Base-by-base conservation (phyloP, 1,140 invertebrate genomes). In the Trigoniulus corallinus region DNA sequence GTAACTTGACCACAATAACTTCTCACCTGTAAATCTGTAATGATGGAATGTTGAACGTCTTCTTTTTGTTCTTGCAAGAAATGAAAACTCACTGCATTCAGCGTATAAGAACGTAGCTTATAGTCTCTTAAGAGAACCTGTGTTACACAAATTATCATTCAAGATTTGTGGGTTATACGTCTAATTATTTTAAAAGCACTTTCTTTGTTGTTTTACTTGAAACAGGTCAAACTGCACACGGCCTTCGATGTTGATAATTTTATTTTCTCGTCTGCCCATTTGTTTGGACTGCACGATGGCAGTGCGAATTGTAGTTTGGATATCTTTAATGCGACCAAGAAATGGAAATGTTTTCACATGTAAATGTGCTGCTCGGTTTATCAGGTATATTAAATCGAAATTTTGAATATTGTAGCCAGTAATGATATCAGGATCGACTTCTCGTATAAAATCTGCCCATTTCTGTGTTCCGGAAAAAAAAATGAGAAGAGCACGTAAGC, bases 391-490 rank as follows among this genome's bases (percentile, higher is more conserved):
- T 60, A 98, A 80, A 71, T 99, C 96, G 72, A 99, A 99, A 69
- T 99, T 98, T 64, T 92, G 94, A 50, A 99, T 98, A 62, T 99
- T 99, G 66, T 99, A 99, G 1, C 96, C 96, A 7, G 96, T 99
- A 40, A 99, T 80, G 51, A 99, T 85, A 62, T 99, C 96, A 1
- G 96, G 92, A 76, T 99, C 96, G 23, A 88, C 74, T 67, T 88
- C 80, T 53, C 93, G 74, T n/a, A 99, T 77, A 71, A 98, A 99
- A 48, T 86, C 79, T 4, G 92, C 78, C 95, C 95, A 99, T 77
- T 76, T 85, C 84, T 79, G n/a, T n/a, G n/a, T n/a, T n/a, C n/a
- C n/a, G n/a, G n/a, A n/a, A n/a, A n/a, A n/a, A n/a, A n/a, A n/a
- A n/a, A n/a, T n/a, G n/a, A 59, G 48, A 51, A 23, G 4, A 49